Conservation (phyloP, 2,113 vertebrate genomes). For the Megalops atlanticus region DNA sequence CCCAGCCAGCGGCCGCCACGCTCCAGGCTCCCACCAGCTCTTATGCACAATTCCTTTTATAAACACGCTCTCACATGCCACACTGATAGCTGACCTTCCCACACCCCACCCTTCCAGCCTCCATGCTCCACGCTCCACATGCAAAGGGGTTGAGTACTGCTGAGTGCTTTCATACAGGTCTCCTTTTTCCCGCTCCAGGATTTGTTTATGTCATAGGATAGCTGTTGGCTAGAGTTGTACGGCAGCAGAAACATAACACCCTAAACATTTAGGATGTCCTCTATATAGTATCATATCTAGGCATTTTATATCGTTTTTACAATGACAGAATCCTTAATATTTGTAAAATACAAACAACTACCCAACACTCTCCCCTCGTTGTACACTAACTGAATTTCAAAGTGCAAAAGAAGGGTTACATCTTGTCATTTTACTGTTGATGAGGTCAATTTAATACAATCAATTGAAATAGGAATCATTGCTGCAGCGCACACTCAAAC, state of each 20-base stretch:
- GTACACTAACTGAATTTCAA: not conserved
- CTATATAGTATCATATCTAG: too few relatives aligned
- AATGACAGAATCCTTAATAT: not conserved
- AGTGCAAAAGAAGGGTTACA: not conserved
- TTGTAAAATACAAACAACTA: not conserved
- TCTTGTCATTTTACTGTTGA: not conserved
- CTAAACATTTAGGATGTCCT: not conserved
- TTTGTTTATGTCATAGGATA: not conserved
- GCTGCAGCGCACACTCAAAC: not conserved
- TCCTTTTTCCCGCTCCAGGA: not conserved
- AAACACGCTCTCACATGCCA: not conserved
- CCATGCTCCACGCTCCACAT: not conserved
- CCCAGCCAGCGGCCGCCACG: constrained; percentile 17
- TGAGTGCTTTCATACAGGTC: not conserved
- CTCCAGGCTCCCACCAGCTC: not conserved
- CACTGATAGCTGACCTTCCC: constrained; percentile 9
- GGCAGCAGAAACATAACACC: not conserved
- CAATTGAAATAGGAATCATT: not conserved
- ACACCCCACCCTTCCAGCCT: not conserved
- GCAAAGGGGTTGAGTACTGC: not conserved
- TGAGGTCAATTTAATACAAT: too few relatives aligned
- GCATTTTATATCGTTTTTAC: too few relatives aligned
- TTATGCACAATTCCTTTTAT: not conserved
- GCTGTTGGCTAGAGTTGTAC: not conserved
- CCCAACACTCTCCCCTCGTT: not conserved